These are phyloP conservation scores for Sympetrum striolatum DNA, from an alignment of 2,888 invertebrate species.

Conservation along the genomic window DNA sequence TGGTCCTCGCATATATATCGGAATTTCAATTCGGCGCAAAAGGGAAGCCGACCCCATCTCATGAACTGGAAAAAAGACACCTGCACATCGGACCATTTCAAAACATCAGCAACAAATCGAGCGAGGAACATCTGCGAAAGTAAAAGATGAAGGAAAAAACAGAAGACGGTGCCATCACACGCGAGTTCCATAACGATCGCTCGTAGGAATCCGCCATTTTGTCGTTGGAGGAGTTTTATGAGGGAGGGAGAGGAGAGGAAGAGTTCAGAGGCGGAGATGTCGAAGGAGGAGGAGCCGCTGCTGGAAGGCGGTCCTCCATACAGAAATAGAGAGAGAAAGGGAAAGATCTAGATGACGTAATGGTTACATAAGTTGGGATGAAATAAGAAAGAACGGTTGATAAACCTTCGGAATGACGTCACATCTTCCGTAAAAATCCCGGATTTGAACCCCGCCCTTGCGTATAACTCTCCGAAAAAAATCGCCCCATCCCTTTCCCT, in stretches of 20 bases:
- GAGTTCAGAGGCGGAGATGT: conserved; percentile 37
- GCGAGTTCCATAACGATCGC: conserved; percentile 22
- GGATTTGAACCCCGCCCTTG: conserved; percentile 41
- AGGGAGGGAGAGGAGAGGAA: not conserved
- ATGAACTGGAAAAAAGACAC: not conserved
- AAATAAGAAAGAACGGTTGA: not conserved
- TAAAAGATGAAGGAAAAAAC: not conserved
- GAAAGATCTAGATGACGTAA: not conserved
- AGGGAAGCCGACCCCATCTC: not conserved
- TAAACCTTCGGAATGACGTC: not conserved
- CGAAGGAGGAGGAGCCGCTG: conserved; percentile 32
- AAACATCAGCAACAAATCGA: not conserved
- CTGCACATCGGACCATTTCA: not conserved
- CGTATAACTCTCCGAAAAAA: conserved; percentile 13
- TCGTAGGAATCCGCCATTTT: conserved; percentile 39
- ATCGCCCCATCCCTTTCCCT: not conserved
- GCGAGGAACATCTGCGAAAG: not conserved
- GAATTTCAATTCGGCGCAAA: not conserved
- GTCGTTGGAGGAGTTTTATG: conserved; percentile 31
- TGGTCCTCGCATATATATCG: not conserved
- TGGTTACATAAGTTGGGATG: not conserved
- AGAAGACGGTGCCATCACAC: not conserved
- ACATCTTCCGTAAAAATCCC: conserved; percentile 3
- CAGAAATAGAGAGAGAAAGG: not conserved
- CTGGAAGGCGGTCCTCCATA: conserved; percentile 1